Evolutionary conservation across 1,140 invertebrate species (phyloP).

Genomic region (Leptinotarsa texana): DNA sequence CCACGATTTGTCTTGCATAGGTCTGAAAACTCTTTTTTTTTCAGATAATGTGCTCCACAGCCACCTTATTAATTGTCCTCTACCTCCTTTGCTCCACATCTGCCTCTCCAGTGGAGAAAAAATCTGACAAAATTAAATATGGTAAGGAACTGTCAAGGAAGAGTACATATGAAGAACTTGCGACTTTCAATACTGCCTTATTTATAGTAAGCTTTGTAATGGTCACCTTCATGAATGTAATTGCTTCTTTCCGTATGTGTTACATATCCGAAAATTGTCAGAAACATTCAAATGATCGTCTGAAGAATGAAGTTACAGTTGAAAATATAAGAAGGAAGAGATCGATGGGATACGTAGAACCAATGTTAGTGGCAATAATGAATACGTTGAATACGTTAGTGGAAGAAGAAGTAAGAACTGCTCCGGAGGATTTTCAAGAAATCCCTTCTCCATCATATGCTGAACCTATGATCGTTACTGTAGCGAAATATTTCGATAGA

Average conservation of each 20-base stretch:
- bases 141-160: neutral
- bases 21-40: neutral
- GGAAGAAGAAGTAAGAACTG: conserved; percentile 5
- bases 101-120: neutral
- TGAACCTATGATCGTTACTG: neutral
- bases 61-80: neutral
- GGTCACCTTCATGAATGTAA: neutral
- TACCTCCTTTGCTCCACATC: neutral
- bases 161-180: neutral
- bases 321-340: conserved; percentile 9
- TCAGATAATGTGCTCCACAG: neutral
- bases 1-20: too few relatives aligned
- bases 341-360: conserved; percentile 4
- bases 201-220: neutral
- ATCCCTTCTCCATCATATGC: neutral
- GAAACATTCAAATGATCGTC: neutral
- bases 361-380: conserved; percentile 8
- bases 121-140: neutral
- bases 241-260: neutral
- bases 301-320: neutral
- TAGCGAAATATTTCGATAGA: conserved; percentile 21
- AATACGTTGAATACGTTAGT: neutral
- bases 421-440: neutral
- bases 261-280: neutral
- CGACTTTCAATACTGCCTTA: neutral